Evolutionary conservation across 2,888 invertebrate species (phyloP), one percentile per base, ranked within the genome.

Genomic region (Drosophila rellima): DNA sequence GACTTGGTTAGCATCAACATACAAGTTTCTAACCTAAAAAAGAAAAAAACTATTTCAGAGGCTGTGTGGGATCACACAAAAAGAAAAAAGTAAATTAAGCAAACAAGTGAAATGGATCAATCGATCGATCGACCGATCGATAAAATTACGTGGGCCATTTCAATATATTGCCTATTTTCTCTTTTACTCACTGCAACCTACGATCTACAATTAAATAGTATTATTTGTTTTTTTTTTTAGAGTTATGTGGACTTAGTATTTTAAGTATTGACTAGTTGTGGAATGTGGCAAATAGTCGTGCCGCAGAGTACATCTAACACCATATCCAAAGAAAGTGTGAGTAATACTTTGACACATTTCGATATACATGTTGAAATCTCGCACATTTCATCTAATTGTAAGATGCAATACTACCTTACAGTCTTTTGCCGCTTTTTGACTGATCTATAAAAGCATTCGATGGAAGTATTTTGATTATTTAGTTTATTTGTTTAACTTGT

Each of bases 331-430:
- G 10, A 52, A 29, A 29, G 18, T 18, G 18, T 44, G 26, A 40
- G 44, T 42, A 10, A 40, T 15, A 10, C 31, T n/a, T 52, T 20
- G 35, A 18, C 40, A 55, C 31, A 11, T 50, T 44, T 33, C 17
- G 35, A 45, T 51, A 48, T 62, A 40, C 39, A 47, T 45, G 48
- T 80, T 67, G 52, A 31, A 42, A 59, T 47, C 78, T 81, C 55
- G 31, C 74, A 81, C 44, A 44, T 62, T 31, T 52, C 39, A 10
- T 3, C 37, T 44, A 48, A 29, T 78, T 64, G 75, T 33, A 42
- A 47, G 33, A 57, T 33, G 15, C 5, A 20, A 48, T 6, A 31
- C n/a, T 13, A 17, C 29, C 39, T 37, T 39, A n/a, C 11, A 6
- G n/a, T 26, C 10, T 39, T 44, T 10, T 20, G n/a, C 11, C n/a